Conservation (phyloP, 2,888 invertebrate genomes). For the Agrotis puta region DNA sequence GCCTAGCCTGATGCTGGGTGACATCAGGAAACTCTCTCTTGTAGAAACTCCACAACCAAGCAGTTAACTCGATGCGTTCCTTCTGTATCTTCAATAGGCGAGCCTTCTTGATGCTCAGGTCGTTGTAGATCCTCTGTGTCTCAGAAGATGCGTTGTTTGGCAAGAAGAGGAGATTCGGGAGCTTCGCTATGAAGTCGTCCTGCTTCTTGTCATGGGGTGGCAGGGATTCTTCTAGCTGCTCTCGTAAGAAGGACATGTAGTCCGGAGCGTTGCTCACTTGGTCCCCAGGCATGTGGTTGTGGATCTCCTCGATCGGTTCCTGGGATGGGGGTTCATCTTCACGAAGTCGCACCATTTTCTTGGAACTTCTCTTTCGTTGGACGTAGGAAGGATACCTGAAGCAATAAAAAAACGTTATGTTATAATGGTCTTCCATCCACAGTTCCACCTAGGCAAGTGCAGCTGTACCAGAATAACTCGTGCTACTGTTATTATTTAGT, state of each 20-base stretch:
- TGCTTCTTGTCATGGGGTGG: slow-evolving; percentile 27
- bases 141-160: background rate
- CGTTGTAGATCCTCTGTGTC: background rate
- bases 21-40: background rate
- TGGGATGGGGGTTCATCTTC: background rate
- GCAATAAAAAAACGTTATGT: background rate
- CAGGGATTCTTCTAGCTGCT: slow-evolving; percentile 17
- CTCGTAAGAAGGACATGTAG: slow-evolving; percentile 6
- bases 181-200: slow-evolving; percentile 22
- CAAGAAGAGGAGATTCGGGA: background rate
- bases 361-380: background rate
- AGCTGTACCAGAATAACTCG: too few relatives aligned
- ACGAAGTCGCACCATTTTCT: slow-evolving; percentile 9
- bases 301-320: background rate
- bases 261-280: background rate
- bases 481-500: too few relatives aligned
- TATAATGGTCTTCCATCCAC: too few relatives aligned
- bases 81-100: background rate
- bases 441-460: too few relatives aligned
- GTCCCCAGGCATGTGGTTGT: background rate
- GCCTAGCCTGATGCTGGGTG: background rate
- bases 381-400: slow-evolving; percentile 4
- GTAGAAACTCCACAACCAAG: slow-evolving; percentile 16
- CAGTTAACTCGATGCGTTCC: background rate
- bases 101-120: background rate